Percentiles rank a stretch among this genome's conserved stretches.
These are phyloP conservation scores for Diploscapter pachys DNA, from an alignment of 1,140 invertebrate genomes.

Conservation along the genomic window DNA sequence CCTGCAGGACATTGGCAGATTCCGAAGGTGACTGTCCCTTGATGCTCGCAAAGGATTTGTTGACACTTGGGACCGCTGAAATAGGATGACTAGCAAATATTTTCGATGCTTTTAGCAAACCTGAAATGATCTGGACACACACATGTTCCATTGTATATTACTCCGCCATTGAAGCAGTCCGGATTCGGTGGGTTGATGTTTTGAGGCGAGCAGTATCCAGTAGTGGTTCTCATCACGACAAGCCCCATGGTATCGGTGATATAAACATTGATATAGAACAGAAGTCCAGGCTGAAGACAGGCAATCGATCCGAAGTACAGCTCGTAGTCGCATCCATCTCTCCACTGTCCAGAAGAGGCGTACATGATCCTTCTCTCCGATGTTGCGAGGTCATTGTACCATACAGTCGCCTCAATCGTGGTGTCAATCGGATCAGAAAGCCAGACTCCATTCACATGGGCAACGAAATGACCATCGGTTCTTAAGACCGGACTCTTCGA, in stretches of 20 bases:
- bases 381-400: conserved; percentile 30
- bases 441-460: conserved; percentile 16
- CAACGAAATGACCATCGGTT: conserved; percentile 22
- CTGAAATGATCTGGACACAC: conserved; percentile 29
- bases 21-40: conserved; percentile 18
- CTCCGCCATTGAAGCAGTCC: conserved; percentile 34
- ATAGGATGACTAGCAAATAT: background rate
- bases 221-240: conserved; percentile 26
- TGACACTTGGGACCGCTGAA: background rate
- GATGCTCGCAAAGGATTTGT: conserved; percentile 31
- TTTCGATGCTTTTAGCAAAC: conserved; percentile 22
- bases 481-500: background rate
- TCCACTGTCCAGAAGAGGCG: conserved; percentile 26
- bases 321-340: conserved; percentile 32
- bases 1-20: conserved; percentile 27
- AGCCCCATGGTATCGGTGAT: conserved; percentile 21
- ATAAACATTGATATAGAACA: conserved; percentile 33
- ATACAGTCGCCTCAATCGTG: conserved; percentile 26
- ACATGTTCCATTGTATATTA: conserved; percentile 30
- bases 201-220: conserved; percentile 30
- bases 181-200: conserved; percentile 9
- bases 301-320: conserved; percentile 32
- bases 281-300: conserved; percentile 14
- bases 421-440: conserved; percentile 18
- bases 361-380: conserved; percentile 18